These are phyloP conservation scores for Siniperca scherzeri DNA, from an alignment of 2,797 vertebrate genomes.

Conservation along the genomic window DNA sequence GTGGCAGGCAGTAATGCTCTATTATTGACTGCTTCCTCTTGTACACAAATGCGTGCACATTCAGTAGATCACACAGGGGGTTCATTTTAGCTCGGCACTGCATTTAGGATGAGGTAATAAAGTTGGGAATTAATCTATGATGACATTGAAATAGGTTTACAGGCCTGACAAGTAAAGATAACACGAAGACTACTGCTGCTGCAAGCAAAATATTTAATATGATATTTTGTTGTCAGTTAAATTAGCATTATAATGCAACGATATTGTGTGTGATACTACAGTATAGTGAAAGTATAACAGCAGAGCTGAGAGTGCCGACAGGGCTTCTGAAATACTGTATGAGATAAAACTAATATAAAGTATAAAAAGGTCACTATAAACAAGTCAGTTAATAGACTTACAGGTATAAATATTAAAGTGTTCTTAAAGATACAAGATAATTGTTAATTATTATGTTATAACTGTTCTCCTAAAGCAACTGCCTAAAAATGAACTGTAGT, in stretches of 20 bases:
- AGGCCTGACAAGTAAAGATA: not conserved
- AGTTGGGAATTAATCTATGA: not conserved
- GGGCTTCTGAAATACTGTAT: not conserved
- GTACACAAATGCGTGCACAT: not conserved
- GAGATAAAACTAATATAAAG: not conserved
- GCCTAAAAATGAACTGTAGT: not conserved
- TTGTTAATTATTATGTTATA: not conserved
- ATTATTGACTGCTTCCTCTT: slow-evolving; percentile 9
- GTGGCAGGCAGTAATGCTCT: not conserved
- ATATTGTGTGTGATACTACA: not conserved
- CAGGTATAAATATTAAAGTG: not conserved
- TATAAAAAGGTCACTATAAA: not conserved
- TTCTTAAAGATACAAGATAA: not conserved
- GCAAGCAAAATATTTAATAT: not conserved
- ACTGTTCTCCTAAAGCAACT: not conserved
- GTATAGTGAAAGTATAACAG: not conserved
- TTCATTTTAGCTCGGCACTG: not conserved
- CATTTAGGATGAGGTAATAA: not conserved
- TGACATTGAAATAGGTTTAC: not conserved
- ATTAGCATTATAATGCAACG: not conserved
- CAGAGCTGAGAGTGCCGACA: not conserved
- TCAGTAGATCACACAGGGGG: not conserved
- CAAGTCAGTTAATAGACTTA: not conserved
- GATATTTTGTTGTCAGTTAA: not conserved
- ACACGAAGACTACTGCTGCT: not conserved